Evolutionary conservation across 2,113 vertebrate genomes (phyloP), one percentile per base, ranked within the genome.

Genomic region (Laticauda laticaudata): DNA sequence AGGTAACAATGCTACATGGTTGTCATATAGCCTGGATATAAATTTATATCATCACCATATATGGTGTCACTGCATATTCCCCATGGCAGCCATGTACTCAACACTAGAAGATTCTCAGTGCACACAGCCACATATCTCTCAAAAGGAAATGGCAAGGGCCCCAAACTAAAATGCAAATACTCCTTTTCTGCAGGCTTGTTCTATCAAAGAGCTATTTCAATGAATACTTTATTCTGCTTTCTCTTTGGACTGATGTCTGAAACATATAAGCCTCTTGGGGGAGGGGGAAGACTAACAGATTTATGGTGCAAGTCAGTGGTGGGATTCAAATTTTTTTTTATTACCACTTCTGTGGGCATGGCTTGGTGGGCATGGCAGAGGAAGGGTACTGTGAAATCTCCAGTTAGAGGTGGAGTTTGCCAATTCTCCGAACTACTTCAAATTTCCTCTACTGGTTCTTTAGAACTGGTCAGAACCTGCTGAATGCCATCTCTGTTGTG

Each of bases 11-110:
- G 89, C 91, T n/a, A 94, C 90, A 95, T 95, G 93, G 92, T 94
- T 96, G 88, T 95, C 96, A 91, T 95, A 96, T 93, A 96, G 90
- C 91, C 86, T 94, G 94, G 95, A 95, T 96, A 93, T 96, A 91
- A 94, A 96, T 96, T 97, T 94, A 93, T 96, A 93, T 96, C 89
- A 94, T 96, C 81, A 94, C 94, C 93, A 90, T 89, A 96, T 95
- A 95, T 95, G 96, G 93, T 75, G 95, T 94, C 59, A 92, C 39
- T 92, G 11, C 51, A 39, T 88, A 96, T 95, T 96, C 90, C 92
- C 94, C 90, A 54, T n/a, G 94, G 93, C 91, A 95, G 45, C 90
- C 92, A 48, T 90, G 75, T 88, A 89, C 91, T 95, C 81, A 12
- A 10, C 89, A 39, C 93, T 95, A 81, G 86, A 94, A 56, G 93